A percentile compares a stretch with the other conserved stretches of the same genome.
Evolutionary conservation across 2,797 vertebrate genomes (phyloP).

Genomic region (Hirundo rustica): DNA sequence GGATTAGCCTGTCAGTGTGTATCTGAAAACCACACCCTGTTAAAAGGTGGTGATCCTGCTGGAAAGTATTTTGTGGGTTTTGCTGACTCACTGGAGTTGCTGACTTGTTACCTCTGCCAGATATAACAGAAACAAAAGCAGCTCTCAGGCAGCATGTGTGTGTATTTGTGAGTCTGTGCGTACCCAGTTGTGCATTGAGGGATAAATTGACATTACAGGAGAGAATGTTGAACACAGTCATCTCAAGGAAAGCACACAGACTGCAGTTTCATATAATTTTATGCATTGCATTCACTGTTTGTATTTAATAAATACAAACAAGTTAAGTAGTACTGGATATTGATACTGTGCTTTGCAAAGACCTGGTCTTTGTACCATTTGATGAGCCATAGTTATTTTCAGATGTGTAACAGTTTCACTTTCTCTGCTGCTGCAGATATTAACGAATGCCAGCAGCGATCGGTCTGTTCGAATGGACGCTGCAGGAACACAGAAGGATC

Average conservation of each 20-base stretch:
- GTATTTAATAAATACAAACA: neutral
- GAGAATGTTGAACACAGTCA: neutral
- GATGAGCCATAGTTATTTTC: neutral
- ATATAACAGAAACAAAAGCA: slow-evolving; percentile 17
- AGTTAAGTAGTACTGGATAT: neutral
- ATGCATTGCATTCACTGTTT: neutral
- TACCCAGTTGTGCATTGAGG: neutral
- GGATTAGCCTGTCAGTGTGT: neutral
- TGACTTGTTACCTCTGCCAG: slow-evolving; percentile 6
- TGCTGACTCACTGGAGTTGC: slow-evolving; percentile 21
- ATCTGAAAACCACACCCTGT: slow-evolving; percentile 32
- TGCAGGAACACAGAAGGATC: slow-evolving; percentile 93
- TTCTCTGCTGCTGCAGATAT: slow-evolving; percentile 78
- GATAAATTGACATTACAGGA: neutral
- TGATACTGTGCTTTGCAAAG: neutral
- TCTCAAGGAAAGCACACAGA: neutral
- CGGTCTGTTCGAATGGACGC: slow-evolving; percentile 84
- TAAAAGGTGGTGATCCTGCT: slow-evolving; percentile 32
- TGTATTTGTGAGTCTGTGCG: neutral
- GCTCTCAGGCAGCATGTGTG: neutral
- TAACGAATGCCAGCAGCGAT: slow-evolving; percentile 87
- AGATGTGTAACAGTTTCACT: neutral
- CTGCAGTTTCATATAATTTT: neutral
- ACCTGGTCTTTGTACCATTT: neutral
- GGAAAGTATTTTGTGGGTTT: slow-evolving; percentile 64